Conservation (phyloP, 53 echinoderm and acorn worm species). For the Apostichopus leukothele region DNA sequence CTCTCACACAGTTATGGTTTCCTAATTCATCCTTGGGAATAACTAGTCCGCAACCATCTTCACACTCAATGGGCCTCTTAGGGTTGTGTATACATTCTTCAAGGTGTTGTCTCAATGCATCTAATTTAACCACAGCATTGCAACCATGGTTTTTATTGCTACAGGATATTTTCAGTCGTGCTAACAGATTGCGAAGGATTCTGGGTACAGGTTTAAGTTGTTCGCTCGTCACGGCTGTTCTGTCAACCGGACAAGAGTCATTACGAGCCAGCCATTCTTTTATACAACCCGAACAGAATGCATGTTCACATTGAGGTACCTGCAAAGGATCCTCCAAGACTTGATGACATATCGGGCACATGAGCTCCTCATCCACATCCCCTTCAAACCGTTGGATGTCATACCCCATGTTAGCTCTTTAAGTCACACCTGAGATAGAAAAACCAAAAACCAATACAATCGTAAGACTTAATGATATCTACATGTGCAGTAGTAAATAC, state of each 20-base stretch:
- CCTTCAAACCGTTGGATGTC: constrained; percentile 89
- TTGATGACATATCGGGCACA: constrained; percentile 95
- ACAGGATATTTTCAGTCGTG: constrained; percentile 83
- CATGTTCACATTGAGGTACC: constrained; percentile 97
- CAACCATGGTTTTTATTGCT: constrained; percentile 92
- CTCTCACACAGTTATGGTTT: constrained; percentile 90
- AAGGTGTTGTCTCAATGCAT: constrained; percentile 77
- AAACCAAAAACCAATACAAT: too few relatives aligned
- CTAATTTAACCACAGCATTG: constrained; percentile 74
- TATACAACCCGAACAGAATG: constrained; percentile 89
- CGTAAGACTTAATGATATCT: too few relatives aligned
- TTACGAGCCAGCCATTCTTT: constrained; percentile 90
- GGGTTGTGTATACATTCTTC: constrained; percentile 96
- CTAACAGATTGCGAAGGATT: constrained; percentile 86
- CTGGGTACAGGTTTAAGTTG: constrained; percentile 95
- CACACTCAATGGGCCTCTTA: constrained; percentile 90
- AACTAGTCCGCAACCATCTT: constrained; percentile 89
- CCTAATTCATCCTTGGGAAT: constrained; percentile 95
- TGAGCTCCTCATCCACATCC: constrained; percentile 97
- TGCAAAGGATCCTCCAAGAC: constrained; percentile 95
- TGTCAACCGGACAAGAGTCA: constrained; percentile 94
- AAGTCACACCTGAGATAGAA: background rate
- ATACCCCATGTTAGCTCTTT: constrained; percentile 78
- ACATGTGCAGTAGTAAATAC: too few relatives aligned
- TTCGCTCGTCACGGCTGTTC: constrained; percentile 80